Percentiles rank a stretch among this genome's conserved stretches.
phyloP scores from a whole-genome alignment of 2,797 vertebrate genomes.

The Coregonus suidteri region DNA sequence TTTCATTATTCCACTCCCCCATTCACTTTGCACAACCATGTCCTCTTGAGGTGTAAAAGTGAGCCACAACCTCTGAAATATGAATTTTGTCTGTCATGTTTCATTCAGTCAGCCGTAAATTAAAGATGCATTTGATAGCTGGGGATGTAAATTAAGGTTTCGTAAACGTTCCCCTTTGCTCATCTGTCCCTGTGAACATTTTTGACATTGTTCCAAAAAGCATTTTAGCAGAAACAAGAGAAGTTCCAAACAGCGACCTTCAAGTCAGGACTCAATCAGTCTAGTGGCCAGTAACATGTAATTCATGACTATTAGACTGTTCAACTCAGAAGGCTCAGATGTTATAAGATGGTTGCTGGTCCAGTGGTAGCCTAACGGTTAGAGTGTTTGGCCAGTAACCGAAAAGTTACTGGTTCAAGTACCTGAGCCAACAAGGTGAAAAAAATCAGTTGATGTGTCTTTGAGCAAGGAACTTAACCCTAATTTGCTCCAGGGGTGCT shows the following conservation, averaged over 20 bases:
- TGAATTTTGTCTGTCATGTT: background rate
- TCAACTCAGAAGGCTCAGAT: background rate
- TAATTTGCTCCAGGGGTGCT: background rate
- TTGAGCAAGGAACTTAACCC: background rate
- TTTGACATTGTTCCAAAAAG: slow-evolving; percentile 57
- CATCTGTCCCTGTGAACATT: slow-evolving; percentile 40
- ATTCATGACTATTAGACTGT: slow-evolving; percentile 25
- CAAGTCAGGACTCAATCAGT: slow-evolving; percentile 28
- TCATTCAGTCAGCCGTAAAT: slow-evolving; percentile 4
- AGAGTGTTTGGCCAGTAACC: background rate
- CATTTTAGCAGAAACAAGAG: slow-evolving; percentile 53
- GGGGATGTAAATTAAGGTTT: slow-evolving; percentile 28
- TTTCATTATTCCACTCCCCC: background rate
- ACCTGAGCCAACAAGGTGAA: background rate
- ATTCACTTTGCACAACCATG: background rate
- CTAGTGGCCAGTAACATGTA: slow-evolving; percentile 14
- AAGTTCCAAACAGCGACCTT: slow-evolving; percentile 29
- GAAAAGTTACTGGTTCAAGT: background rate
- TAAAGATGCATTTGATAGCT: slow-evolving; percentile 34
- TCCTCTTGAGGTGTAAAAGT: background rate
- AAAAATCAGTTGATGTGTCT: background rate
- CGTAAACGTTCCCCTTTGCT: slow-evolving; percentile 21
- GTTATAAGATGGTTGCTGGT: background rate
- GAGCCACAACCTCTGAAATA: background rate
- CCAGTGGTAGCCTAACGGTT: background rate